Evolutionary conservation across 2,797 vertebrate genomes (phyloP).

Genomic region (Macropodus opercularis): DNA sequence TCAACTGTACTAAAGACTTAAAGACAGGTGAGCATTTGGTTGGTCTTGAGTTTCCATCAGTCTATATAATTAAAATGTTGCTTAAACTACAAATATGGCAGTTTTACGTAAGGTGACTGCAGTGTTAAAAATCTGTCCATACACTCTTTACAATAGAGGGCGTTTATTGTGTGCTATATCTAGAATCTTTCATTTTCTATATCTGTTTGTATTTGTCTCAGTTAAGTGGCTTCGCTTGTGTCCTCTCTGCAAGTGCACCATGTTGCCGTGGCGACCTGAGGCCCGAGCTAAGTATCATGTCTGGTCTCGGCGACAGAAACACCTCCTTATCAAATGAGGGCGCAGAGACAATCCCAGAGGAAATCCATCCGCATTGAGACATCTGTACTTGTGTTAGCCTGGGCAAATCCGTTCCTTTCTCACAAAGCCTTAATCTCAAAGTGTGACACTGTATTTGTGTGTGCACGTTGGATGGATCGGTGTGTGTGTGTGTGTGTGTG

Average conservation of each 20-base stretch:
- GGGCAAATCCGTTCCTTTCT: conserved; percentile 76
- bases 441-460: conserved; percentile 26
- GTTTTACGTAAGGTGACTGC: no score
- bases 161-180: conserved; percentile 8
- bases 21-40: no score
- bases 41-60: no score
- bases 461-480: background rate
- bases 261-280: conserved; percentile 55
- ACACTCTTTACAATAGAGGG: background rate
- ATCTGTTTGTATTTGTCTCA: conserved; percentile 4
- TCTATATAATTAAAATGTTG: no score
- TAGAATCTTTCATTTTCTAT: conserved; percentile 25
- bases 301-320: conserved; percentile 47
- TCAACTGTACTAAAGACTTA: no score
- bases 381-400: conserved; percentile 76
- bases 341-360: conserved; percentile 67
- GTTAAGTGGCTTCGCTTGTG: conserved; percentile 28
- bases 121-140: conserved; percentile 1
- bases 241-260: conserved; percentile 20
- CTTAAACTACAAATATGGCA: background rate
- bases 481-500: conserved; percentile 21
- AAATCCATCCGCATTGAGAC: conserved; percentile 75
- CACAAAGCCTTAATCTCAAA: conserved; percentile 79
- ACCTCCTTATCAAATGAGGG: conserved; percentile 69
- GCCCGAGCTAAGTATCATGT: conserved; percentile 33